Conservation (phyloP, 1,140 invertebrate genomes). For the Glomeris maerens region DNA sequence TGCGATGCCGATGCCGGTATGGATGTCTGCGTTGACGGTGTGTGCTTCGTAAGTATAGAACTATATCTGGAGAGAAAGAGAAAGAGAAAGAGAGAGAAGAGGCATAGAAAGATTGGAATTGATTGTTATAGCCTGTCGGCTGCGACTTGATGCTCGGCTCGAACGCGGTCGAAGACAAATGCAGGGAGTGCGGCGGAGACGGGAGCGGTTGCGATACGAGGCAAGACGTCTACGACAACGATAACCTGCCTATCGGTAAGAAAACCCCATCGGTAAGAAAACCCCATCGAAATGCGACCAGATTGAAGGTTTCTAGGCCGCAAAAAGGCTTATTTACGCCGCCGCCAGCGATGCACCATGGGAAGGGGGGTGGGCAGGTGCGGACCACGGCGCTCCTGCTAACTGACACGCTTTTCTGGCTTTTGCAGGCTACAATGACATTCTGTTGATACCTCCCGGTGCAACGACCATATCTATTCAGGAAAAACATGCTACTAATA, state of each 20-base stretch:
- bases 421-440: slow-evolving; percentile 72
- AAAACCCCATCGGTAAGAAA: too few species aligned
- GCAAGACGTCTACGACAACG: slow-evolving; percentile 54
- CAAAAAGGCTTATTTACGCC: background rate
- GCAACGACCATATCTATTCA: slow-evolving; percentile 78
- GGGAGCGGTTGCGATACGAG: slow-evolving; percentile 73
- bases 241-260: slow-evolving; percentile 58
- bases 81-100: too few species aligned
- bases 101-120: background rate
- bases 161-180: slow-evolving; percentile 68
- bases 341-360: background rate
- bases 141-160: slow-evolving; percentile 93
- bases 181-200: slow-evolving; percentile 82
- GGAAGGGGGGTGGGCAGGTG: too few species aligned
- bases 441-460: slow-evolving; percentile 80
- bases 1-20: slow-evolving; percentile 67
- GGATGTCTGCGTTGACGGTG: slow-evolving; percentile 81
- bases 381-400: too few species aligned
- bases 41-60: slow-evolving; percentile 56
- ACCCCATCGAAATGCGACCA: too few species aligned
- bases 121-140: slow-evolving; percentile 70
- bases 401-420: slow-evolving; percentile 2
- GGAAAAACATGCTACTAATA: slow-evolving; percentile 67
- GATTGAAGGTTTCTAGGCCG: too few species aligned
- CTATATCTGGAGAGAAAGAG: background rate